Conservation (phyloP, 1,140 invertebrate genomes). For the Halesus radiatus region DNA sequence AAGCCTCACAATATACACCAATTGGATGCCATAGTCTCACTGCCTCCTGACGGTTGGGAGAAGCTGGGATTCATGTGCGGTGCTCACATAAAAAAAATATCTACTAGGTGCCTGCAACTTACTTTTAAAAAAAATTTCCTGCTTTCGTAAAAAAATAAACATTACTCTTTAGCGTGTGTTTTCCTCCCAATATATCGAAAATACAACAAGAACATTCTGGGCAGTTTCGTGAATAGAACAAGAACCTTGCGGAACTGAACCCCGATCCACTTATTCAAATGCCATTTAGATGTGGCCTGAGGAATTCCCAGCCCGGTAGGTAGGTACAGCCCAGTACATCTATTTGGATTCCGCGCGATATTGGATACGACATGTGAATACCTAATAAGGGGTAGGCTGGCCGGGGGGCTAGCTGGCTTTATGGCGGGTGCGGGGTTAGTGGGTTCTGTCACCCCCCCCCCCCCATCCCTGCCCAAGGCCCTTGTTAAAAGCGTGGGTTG, state of each 20-base stretch:
- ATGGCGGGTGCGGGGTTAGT: not conserved
- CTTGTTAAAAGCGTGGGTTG: not conserved
- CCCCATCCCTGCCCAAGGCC: not conserved
- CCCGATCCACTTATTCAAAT: not conserved
- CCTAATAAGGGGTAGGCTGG: constrained; percentile 24
- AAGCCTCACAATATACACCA: too few relatives aligned
- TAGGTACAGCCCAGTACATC: not conserved
- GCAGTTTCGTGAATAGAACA: not conserved
- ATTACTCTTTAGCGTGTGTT: too few relatives aligned
- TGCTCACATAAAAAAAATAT: too few relatives aligned
- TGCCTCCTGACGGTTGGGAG: too few relatives aligned
- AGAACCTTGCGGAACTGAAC: not conserved
- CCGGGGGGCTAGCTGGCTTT: too few relatives aligned
- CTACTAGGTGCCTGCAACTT: too few relatives aligned
- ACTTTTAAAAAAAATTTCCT: too few relatives aligned
- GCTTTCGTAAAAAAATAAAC: too few relatives aligned
- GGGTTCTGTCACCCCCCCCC: not conserved
- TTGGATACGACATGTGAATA: constrained; percentile 49
- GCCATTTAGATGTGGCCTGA: not conserved
- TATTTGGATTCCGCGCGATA: constrained; percentile 45
- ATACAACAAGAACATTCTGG: not conserved
- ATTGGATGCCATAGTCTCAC: too few relatives aligned
- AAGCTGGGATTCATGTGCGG: too few relatives aligned
- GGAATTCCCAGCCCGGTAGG: not conserved
- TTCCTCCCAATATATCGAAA: not conserved